Evolutionary conservation across 2,888 invertebrate species (phyloP), one percentile per base, ranked within the genome.

Genomic region (Melitaea athalia): DNA sequence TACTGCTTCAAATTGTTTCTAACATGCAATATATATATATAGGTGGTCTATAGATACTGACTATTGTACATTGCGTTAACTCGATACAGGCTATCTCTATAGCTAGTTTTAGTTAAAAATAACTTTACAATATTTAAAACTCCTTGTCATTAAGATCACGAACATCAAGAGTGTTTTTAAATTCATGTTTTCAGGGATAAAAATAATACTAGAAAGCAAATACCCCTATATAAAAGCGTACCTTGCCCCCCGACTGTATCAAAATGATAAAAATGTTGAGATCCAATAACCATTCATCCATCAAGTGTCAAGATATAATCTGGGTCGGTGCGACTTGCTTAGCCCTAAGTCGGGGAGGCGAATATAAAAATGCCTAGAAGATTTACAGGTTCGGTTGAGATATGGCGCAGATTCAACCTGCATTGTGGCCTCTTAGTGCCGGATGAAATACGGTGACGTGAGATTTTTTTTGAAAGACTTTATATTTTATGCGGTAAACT

Each of bases 201-300:
- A 49, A 67, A 42, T 42, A 68, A 63, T 64, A 45, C 57, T 63
- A 60, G 62, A 64, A 62, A 72, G 77, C 78, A 73, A 76, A 53
- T 68, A 74, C 72, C 71, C 74, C 71, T 73, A 78, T 79, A 80
- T 63, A 69, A 64, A 70, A 69, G 82, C 80, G 80, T 85, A 89
- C 89, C 89, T 88, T 86, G 83, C 85, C 84, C 78, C 79, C 78
- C 84, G 79, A 88, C 91, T 92, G 91, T 91, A 92, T 91, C 91
- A 92, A 93, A 92, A 93, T 92, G 93, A 93, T 93, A 93, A 93
- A 94, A 94, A 94, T 93, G 93, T 93, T 93, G 93, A 94, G 94
- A 94, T 94, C 95, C 95, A 95, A 95, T 95, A 95, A 95, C 95
- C 95, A 95, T 95, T 95, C 95, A 95, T 95, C 95, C 95, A 95